phyloP scores from a whole-genome alignment of 2,113 vertebrate species.

The Tachysurus fulvidraco region DNA sequence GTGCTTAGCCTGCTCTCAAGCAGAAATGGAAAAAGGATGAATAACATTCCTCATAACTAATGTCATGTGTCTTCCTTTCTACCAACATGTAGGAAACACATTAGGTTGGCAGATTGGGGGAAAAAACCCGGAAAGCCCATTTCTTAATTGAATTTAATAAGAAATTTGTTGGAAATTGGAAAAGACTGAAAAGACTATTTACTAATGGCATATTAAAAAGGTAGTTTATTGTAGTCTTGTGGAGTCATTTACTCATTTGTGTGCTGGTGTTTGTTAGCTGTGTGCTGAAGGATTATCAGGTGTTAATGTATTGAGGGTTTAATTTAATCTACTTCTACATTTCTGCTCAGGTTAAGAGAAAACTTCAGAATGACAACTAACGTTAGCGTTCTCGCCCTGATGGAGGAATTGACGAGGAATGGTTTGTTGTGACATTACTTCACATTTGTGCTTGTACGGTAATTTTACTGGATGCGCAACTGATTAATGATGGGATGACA shows the following conservation, averaged over 20 bases:
- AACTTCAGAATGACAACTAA: neutral
- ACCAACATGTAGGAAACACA: too few species aligned
- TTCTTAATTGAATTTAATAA: slow-evolving; percentile 3
- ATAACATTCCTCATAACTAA: neutral
- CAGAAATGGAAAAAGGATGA: neutral
- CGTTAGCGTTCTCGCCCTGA: neutral
- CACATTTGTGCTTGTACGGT: slow-evolving; percentile 28
- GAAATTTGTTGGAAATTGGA: neutral
- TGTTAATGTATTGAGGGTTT: neutral
- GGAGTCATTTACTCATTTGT: neutral
- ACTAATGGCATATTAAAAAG: neutral
- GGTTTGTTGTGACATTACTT: slow-evolving; percentile 29
- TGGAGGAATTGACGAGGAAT: slow-evolving; percentile 17
- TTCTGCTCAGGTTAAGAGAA: neutral
- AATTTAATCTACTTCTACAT: too few species aligned
- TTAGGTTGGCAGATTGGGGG: neutral
- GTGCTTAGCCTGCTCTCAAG: neutral
- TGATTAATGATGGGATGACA: slow-evolving; percentile 46
- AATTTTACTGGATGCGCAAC: slow-evolving; percentile 43
- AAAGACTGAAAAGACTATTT: neutral
- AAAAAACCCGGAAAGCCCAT: neutral
- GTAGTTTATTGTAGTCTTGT: neutral
- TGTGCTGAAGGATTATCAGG: neutral
- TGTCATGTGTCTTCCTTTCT: neutral
- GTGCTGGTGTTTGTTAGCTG: neutral